Evolutionary conservation across 2,888 invertebrate species (phyloP).

Genomic region (Isotomurus palustris): DNA sequence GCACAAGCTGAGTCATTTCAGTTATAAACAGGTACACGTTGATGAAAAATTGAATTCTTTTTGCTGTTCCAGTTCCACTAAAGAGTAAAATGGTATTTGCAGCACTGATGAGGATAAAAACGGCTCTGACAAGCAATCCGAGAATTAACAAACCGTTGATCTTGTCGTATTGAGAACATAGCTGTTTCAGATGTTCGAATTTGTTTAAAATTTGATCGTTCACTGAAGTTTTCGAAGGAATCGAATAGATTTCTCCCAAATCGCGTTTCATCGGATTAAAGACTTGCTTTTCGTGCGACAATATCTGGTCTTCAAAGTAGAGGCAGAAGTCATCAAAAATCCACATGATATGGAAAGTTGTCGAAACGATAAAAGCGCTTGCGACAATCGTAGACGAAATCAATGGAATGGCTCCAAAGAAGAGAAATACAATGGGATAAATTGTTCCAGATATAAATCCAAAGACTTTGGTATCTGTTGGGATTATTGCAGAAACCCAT

Average conservation of each 20-base stretch:
- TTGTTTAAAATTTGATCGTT: constrained; percentile 24
- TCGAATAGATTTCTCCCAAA: constrained; percentile 11
- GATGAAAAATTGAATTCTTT: constrained; percentile 15
- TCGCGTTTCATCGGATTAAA: constrained; percentile 1
- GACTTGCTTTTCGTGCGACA: constrained; percentile 2
- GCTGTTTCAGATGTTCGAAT: constrained; percentile 32
- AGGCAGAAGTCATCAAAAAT: constrained; percentile 33
- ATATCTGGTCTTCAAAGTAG: constrained; percentile 19
- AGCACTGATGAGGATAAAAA: constrained; percentile 31
- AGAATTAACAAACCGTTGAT: constrained; percentile 31
- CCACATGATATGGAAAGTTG: constrained; percentile 30
- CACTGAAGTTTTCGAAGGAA: neutral
- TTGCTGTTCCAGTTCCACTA: constrained; percentile 4
- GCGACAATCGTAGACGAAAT: constrained; percentile 18
- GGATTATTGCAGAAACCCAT: constrained; percentile 18
- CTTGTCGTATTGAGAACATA: constrained; percentile 31
- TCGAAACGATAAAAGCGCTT: constrained; percentile 20
- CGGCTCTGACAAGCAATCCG: constrained; percentile 30
- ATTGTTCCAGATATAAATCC: constrained; percentile 14
- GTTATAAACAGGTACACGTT: constrained; percentile 25
- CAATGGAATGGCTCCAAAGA: constrained; percentile 23
- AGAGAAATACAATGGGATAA: constrained; percentile 18
- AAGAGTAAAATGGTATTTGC: constrained; percentile 32
- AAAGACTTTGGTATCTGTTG: neutral
- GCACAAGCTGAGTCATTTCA: constrained; percentile 27